Base-by-base conservation (phyloP, 2,797 vertebrate species). In the Lophotriccus pileatus region DNA sequence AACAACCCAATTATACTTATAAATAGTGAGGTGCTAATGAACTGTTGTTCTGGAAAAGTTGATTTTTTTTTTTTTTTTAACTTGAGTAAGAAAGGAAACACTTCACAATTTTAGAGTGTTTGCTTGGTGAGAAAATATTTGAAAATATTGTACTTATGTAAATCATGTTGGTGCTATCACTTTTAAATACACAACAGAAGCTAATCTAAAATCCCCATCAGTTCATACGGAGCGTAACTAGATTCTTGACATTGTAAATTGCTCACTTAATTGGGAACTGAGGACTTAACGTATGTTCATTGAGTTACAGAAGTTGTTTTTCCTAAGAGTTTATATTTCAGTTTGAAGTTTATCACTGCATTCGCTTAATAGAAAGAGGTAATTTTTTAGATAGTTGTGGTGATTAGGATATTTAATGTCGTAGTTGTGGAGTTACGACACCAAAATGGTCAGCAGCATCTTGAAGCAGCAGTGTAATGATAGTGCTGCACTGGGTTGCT, bases 1-100 rank as follows among this genome's bases (percentile, higher is more conserved):
- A 97, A 97, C 96, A 95, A 96, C 91, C 80, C 93, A 96, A 83
- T 97, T 96, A 98, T 97, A 98, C 97, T 97, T 97, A 91, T 97
- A 97, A 97, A 91, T 95, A 98, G 50, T 95, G 91, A 97, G 79
- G 91, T 97, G 88, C 93, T 98, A 98, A 97, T 98, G 94, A 97
- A 97, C 97, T 97, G 95, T 95, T 97, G 97, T 95, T 95, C 88
- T 92, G 91, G 74, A 95, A 97, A 97, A 96, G 92, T 97, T 97
- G 70, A 50, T 75, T 46, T 67, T 44, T 68, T 47, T 76, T 93
- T 95, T 97, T 97, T 87, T 94, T 94, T 92, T 76, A 95, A 97
- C 75, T 91, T 89, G 74, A 90, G 80, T 95, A 96, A 85, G 95
- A 94, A 97, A 97, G 87, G 89, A 97, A 97, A 97, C 96, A 97